phyloP scores from a whole-genome alignment of 2,888 invertebrate genomes.

The Thumatha senex region DNA sequence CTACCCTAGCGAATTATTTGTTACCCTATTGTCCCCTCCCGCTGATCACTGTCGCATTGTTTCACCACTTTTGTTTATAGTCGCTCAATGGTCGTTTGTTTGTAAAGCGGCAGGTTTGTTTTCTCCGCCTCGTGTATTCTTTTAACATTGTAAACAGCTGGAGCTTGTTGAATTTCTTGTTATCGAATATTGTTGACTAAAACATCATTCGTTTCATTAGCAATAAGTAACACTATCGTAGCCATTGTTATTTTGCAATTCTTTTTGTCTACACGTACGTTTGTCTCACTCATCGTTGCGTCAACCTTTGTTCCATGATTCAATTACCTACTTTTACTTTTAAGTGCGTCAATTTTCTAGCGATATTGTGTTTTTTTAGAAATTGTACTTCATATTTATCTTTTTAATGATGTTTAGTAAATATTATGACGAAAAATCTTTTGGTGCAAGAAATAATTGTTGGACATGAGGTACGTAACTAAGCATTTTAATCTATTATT shows the following conservation, averaged over 20 bases:
- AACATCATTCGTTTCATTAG: slow-evolving; percentile 46
- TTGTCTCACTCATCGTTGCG: slow-evolving; percentile 34
- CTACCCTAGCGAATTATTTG: slow-evolving; percentile 74
- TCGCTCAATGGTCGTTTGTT: slow-evolving; percentile 68
- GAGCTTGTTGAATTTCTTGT: slow-evolving; percentile 55
- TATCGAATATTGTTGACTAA: slow-evolving; percentile 56
- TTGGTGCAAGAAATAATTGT: slow-evolving; percentile 8
- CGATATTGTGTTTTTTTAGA: slow-evolving; percentile 18
- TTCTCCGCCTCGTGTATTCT: slow-evolving; percentile 58
- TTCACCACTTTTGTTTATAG: slow-evolving; percentile 75
- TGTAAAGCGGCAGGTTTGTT: slow-evolving; percentile 62
- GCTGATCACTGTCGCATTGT: slow-evolving; percentile 75
- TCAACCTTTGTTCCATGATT: slow-evolving; percentile 37
- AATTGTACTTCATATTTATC: not conserved
- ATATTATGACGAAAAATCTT: slow-evolving; percentile 5
- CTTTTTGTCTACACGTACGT: slow-evolving; percentile 33
- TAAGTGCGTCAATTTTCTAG: slow-evolving; percentile 22
- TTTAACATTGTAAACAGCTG: slow-evolving; percentile 57
- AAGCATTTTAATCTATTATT: slow-evolving; percentile 8
- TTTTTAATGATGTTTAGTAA: slow-evolving; percentile 6
- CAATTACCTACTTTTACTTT: slow-evolving; percentile 36
- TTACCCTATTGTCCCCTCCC: slow-evolving; percentile 72
- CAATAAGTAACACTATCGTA: slow-evolving; percentile 41
- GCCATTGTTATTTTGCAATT: slow-evolving; percentile 41
- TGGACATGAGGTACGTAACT: slow-evolving; percentile 3